These are phyloP conservation scores for Flabesymbios commensalis DNA, from an alignment of 2,888 invertebrate genomes.

Conservation along the genomic window DNA sequence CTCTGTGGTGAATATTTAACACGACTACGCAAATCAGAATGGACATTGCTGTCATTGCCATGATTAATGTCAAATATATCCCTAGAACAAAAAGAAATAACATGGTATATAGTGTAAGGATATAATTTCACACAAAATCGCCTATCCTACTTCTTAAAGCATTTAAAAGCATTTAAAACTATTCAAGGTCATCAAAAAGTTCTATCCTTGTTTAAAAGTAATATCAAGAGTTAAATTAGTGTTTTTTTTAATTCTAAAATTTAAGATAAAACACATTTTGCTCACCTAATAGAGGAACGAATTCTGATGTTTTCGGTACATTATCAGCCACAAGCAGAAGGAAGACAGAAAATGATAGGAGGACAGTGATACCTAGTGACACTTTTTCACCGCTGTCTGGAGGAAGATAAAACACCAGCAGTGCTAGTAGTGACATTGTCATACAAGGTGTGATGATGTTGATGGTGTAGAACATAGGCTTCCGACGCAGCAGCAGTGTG, in stretches of 20 bases:
- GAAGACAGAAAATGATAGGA: conserved; percentile 39
- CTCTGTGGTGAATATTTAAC: conserved; percentile 35
- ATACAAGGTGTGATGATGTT: conserved; percentile 40
- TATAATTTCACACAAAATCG: too few species aligned
- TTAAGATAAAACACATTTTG: too few species aligned
- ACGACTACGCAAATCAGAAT: conserved; percentile 36
- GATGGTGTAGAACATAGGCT: conserved; percentile 39
- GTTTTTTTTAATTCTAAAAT: too few species aligned
- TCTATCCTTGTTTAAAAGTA: background rate
- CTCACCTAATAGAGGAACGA: conserved; percentile 37
- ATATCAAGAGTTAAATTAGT: background rate
- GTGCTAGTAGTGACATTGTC: conserved; percentile 36
- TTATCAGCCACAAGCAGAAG: conserved; percentile 39
- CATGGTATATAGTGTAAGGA: background rate
- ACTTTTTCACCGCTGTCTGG: conserved; percentile 38
- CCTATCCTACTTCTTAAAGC: too few species aligned
- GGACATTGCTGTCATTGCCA: conserved; percentile 36
- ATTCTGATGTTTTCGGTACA: conserved; percentile 40
- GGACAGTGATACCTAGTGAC: conserved; percentile 40
- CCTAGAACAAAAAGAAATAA: conserved; percentile 17
- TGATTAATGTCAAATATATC: conserved; percentile 36
- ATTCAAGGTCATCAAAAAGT: background rate
- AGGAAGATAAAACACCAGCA: conserved; percentile 39
- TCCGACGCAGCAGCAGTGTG: conserved; percentile 34
- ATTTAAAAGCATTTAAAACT: background rate